Evolutionary conservation across 2,113 vertebrate species (phyloP).

Genomic region (Cariama cristata): DNA sequence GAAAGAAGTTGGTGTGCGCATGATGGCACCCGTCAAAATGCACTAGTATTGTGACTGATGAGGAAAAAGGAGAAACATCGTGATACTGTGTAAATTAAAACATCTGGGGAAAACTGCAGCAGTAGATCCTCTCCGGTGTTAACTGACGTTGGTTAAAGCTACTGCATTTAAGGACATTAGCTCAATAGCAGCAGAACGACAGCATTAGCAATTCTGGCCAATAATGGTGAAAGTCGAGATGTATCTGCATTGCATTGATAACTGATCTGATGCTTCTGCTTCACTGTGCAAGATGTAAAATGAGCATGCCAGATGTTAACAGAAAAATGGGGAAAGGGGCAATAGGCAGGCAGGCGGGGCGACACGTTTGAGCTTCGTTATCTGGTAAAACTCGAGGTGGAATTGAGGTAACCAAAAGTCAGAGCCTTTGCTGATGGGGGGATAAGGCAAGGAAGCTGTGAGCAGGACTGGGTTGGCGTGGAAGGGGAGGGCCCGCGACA

Average conservation of each 20-base stretch:
- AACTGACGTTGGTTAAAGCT: background rate
- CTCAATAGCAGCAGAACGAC: background rate
- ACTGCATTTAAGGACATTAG: background rate
- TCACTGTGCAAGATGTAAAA: background rate
- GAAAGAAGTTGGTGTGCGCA: background rate
- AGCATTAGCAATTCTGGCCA: background rate
- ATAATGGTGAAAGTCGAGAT: background rate
- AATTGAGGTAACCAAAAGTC: background rate
- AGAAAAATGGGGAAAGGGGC: background rate
- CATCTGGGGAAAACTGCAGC: background rate
- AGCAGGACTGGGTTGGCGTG: rapidly evolving
- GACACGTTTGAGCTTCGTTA: rapidly evolving
- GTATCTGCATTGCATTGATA: background rate
- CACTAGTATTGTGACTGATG: rapidly evolving
- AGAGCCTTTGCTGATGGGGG: rapidly evolving
- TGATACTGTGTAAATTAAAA: background rate
- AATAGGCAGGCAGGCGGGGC: background rate
- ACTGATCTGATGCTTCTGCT: background rate
- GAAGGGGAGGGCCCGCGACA: background rate
- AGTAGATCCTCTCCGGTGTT: background rate
- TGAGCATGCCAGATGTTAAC: background rate
- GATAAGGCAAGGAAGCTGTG: background rate
- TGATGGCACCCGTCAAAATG: background rate
- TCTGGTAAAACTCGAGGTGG: background rate
- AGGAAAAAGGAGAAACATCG: background rate